phyloP scores from a whole-genome alignment of 2,113 vertebrate genomes.

The Tenebrosternarchus preto region DNA sequence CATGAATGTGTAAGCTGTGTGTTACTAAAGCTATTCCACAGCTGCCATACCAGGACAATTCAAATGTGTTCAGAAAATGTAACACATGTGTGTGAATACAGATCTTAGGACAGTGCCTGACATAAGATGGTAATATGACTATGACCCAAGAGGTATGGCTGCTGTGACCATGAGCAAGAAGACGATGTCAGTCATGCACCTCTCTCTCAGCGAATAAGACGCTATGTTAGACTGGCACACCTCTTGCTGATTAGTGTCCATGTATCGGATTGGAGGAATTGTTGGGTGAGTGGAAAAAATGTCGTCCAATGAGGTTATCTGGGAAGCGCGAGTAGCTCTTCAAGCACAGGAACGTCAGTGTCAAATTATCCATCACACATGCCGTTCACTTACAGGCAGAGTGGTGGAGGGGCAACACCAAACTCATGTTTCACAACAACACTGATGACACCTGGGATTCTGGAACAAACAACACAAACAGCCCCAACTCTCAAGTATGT shows the following conservation, averaged over 20 bases:
- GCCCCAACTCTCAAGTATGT: neutral
- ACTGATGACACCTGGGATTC: neutral
- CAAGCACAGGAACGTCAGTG: slow-evolving; percentile 58
- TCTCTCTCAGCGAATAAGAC: slow-evolving; percentile 55
- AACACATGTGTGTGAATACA: too few relatives aligned
- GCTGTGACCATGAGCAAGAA: slow-evolving; percentile 49
- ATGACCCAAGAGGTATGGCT: slow-evolving; percentile 44
- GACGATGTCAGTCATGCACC: slow-evolving; percentile 2
- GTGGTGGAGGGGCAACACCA: neutral
- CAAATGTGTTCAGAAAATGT: neutral
- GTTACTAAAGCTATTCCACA: neutral
- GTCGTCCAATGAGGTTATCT: neutral
- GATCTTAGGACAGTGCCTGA: slow-evolving; percentile 20
- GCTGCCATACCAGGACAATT: neutral
- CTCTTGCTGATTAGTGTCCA: slow-evolving; percentile 32
- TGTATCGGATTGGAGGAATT: slow-evolving; percentile 55
- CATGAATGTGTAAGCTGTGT: neutral
- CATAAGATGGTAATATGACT: slow-evolving; percentile 34
- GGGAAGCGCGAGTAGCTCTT: slow-evolving; percentile 8
- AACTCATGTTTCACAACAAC: slow-evolving; percentile 55
- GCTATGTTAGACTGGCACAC: slow-evolving; percentile 47
- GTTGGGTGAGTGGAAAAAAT: neutral
- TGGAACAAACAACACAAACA: slow-evolving; percentile 47
- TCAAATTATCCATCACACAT: slow-evolving; percentile 53
- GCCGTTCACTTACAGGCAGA: slow-evolving; percentile 35